Evolutionary conservation across 1,140 invertebrate species (phyloP).

Genomic region (Tetragnatha versicolor): DNA sequence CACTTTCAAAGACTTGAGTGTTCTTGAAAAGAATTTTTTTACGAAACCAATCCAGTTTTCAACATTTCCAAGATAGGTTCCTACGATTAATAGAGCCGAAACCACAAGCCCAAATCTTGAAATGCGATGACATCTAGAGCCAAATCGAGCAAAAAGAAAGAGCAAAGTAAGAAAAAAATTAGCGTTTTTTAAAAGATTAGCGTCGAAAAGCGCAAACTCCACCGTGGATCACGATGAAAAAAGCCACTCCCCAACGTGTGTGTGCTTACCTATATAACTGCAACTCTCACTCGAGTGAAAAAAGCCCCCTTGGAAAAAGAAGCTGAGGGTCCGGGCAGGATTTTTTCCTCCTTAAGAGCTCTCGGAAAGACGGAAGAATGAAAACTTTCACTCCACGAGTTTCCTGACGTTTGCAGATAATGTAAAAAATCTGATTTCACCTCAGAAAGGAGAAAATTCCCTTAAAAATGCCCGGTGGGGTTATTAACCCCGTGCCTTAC

Average conservation of each 20-base stretch:
- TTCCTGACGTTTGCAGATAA: conserved; percentile 39
- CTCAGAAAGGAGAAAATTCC: conserved; percentile 40
- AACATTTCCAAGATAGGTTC: too few relatives aligned
- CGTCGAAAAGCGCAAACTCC: conserved; percentile 22
- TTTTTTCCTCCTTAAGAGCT: conserved; percentile 28
- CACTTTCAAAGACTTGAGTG: not conserved
- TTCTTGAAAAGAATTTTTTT: not conserved
- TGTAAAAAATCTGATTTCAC: conserved; percentile 44
- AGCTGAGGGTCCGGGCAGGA: not conserved
- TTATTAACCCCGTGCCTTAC: conserved; percentile 42
- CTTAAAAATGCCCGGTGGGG: conserved; percentile 42
- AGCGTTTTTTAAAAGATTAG: conserved; percentile 28
- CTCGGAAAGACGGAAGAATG: conserved; percentile 36
- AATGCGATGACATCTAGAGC: not conserved
- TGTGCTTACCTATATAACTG: conserved; percentile 35
- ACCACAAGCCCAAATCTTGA: not conserved
- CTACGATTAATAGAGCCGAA: not conserved
- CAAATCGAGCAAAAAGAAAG: not conserved
- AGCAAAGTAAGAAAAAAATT: not conserved
- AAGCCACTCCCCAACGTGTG: conserved; percentile 3
- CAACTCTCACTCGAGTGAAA: conserved; percentile 12
- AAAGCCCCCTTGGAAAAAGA: conserved; percentile 14
- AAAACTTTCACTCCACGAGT: conserved; percentile 43
- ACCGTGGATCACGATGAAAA: not conserved
- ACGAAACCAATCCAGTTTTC: not conserved